Base-by-base conservation (phyloP, 2,888 invertebrate species). In the Ypsolopha scabrella region DNA sequence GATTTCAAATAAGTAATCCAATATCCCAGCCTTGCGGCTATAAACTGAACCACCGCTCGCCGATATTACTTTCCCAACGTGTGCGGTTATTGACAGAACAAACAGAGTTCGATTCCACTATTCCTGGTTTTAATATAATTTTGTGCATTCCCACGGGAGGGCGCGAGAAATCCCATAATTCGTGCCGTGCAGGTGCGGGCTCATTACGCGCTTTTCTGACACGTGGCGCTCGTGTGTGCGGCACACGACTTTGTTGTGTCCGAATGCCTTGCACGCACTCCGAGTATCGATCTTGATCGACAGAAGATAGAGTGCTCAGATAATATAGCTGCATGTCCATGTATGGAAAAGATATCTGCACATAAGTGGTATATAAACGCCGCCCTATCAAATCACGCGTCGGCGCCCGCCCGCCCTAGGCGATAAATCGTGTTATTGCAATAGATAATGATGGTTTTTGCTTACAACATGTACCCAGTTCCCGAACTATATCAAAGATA, bases 161-260 rank as follows among this genome's bases (percentile, higher is more conserved):
- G 85, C 80, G 85, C 81, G 80, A 83, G 78, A 85, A 82, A 85
- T 85, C 85, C 83, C 76, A 74, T 83, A 85, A 86, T 83, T 75
- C 81, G 70, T 74, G 64, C 64, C 71, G 65, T 79, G 83, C 85
- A 85, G 85, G 85, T 86, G 85, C 79, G 75, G 75, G 74, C 75
- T 85, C 82, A 85, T 85, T 86, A 83, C 76, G 73, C 70, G 75
- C 70, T 80, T 76, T 77, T 63, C 74, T 69, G 79, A 57, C 85
- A 78, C 85, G 85, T 75, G 85, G 60, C 81, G 76, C 66, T 70
- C 77, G 83, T 81, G 82, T 62, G 43, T 36, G 45, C 47, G 55
- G 60, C 62, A 54, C 55, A 48, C 45, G 65, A 66, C 67, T 67
- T 68, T 68, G 67, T 72, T 68, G 68, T 61, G 67, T 60, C 66